These are phyloP conservation scores for Andrena dorsata DNA, from an alignment of 2,888 invertebrate species.

Conservation along the genomic window DNA sequence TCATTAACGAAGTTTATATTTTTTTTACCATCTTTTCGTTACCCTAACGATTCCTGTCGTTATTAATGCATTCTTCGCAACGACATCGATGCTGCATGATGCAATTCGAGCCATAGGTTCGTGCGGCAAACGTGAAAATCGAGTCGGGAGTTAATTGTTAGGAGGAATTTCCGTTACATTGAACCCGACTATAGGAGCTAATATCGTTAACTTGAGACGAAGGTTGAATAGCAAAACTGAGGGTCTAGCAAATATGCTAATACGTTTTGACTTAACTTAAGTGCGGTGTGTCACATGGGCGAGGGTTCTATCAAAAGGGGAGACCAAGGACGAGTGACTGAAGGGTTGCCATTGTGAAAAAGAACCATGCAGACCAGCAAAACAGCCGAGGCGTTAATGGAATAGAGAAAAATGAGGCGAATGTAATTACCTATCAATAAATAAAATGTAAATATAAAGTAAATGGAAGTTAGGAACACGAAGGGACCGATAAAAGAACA, in stretches of 20 bases:
- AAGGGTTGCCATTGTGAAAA: slow-evolving; percentile 1
- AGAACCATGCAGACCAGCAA: not conserved
- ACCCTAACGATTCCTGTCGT: too few species aligned
- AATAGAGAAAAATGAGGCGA: not conserved
- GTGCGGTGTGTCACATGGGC: slow-evolving; percentile 51
- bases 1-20: too few species aligned
- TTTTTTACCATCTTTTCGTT: too few species aligned
- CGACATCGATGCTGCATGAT: too few species aligned
- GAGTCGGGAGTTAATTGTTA: not conserved
- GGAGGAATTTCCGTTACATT: slow-evolving; percentile 33
- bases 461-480: not conserved
- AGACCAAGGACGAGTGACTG: slow-evolving; percentile 8
- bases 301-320: slow-evolving; percentile 47
- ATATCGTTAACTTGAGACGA: slow-evolving; percentile 48
- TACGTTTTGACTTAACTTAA: slow-evolving; percentile 69
- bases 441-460: not conserved
- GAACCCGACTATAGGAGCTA: slow-evolving; percentile 33
- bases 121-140: not conserved
- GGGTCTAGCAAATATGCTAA: slow-evolving; percentile 74
- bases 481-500: not conserved
- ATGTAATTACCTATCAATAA: slow-evolving; percentile 24
- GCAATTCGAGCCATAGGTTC: not conserved
- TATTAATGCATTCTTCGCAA: too few species aligned
- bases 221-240: slow-evolving; percentile 58
- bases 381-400: not conserved